Conservation (phyloP, 2,113 vertebrate species). For the Butastur rufipennis region DNA sequence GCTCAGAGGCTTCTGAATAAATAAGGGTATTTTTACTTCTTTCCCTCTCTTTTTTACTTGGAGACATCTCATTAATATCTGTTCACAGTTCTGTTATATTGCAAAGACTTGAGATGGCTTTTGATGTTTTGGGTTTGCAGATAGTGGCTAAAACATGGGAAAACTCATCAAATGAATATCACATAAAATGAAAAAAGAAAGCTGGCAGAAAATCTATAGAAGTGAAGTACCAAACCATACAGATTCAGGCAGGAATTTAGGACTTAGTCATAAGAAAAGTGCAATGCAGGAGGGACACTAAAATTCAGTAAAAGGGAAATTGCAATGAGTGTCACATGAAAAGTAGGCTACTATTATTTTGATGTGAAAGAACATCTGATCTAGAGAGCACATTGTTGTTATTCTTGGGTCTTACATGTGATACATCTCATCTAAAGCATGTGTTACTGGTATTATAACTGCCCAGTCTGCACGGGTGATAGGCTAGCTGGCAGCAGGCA, state of each 20-base stretch:
- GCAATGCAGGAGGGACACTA: background rate
- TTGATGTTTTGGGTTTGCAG: background rate
- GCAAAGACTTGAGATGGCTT: accelerated
- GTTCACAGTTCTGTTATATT: background rate
- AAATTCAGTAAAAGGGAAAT: background rate
- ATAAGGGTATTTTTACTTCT: background rate
- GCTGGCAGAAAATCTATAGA: background rate
- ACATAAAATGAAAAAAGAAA: background rate
- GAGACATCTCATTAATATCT: background rate
- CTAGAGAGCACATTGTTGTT: background rate
- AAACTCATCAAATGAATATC: background rate
- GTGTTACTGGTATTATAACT: background rate
- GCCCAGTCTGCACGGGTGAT: background rate
- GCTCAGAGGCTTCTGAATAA: background rate
- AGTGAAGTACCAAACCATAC: background rate
- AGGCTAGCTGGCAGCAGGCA: background rate
- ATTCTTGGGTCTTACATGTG: background rate
- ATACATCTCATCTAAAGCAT: background rate
- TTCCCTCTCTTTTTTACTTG: background rate
- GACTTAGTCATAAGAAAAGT: background rate
- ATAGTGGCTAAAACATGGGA: background rate
- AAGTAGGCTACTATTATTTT: background rate
- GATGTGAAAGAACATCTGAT: background rate
- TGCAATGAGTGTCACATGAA: background rate
- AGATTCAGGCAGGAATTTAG: background rate